phyloP scores from a whole-genome alignment of 1,140 invertebrate species.

The Oppia nitens region DNA sequence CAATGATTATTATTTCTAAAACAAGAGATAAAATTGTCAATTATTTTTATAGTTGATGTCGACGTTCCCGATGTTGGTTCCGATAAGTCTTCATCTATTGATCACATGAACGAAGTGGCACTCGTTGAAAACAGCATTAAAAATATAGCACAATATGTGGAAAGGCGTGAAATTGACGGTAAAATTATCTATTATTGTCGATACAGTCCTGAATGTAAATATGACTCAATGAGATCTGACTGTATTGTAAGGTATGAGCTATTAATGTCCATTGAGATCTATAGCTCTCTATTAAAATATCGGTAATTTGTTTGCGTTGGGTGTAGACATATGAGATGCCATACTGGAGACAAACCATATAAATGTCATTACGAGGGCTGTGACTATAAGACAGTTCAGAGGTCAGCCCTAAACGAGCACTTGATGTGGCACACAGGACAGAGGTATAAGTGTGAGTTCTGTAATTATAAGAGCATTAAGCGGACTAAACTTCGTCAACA shows the following conservation, averaged over 20 bases:
- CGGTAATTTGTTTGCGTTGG: too few species aligned
- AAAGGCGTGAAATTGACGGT: not conserved
- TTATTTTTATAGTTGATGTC: not conserved
- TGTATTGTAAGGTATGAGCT: constrained; percentile 9
- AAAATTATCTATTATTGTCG: not conserved
- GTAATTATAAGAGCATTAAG: constrained; percentile 7
- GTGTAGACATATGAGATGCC: constrained; percentile 6
- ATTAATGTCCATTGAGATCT: too few species aligned
- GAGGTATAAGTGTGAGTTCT: constrained; percentile 1
- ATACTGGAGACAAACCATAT: constrained; percentile 9
- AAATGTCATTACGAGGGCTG: constrained; percentile 11
- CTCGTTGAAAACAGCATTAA: constrained; percentile 9
- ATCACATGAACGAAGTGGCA: not conserved
- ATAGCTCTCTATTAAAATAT: too few species aligned
- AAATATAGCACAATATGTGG: not conserved
- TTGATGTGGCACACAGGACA: constrained; percentile 5
- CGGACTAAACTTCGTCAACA: constrained; percentile 4
- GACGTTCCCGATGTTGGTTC: not conserved
- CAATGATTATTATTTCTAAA: too few species aligned
- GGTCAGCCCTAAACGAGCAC: constrained; percentile 3
- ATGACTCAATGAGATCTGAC: constrained; percentile 2
- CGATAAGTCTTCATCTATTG: not conserved
- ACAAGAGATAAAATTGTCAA: too few species aligned
- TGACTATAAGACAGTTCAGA: constrained; percentile 4
- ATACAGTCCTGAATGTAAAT: constrained; percentile 4